Percentiles rank a stretch among this genome's conserved stretches.
Evolutionary conservation across 2,113 vertebrate species (phyloP).

Genomic region (Chiloscyllium plagiosum): DNA sequence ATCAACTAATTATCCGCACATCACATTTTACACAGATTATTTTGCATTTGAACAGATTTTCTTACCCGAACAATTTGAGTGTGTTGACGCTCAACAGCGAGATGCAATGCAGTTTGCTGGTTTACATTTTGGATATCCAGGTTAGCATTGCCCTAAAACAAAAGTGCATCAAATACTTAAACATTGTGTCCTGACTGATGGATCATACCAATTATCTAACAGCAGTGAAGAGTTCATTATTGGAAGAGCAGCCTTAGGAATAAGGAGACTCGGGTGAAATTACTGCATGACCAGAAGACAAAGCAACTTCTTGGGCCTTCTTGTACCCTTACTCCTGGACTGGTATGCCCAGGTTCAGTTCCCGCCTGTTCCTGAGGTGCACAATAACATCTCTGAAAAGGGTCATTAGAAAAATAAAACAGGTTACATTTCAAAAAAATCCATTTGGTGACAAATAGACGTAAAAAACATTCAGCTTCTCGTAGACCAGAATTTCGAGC

Average conservation of each 20-base stretch:
- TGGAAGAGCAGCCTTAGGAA: background rate
- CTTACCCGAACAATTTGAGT: constrained; percentile 96
- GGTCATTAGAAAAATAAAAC: too few relatives aligned
- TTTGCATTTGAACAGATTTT: background rate
- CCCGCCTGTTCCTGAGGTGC: too few relatives aligned
- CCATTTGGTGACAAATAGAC: too few relatives aligned
- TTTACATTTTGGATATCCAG: constrained; percentile 98
- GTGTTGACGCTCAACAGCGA: constrained; percentile 94
- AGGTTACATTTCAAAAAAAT: too few relatives aligned
- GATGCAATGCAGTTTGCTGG: constrained; percentile 92
- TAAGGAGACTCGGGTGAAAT: too few relatives aligned
- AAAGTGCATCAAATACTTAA: background rate
- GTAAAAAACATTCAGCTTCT: too few relatives aligned
- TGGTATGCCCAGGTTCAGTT: too few relatives aligned
- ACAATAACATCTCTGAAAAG: too few relatives aligned
- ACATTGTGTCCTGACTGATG: background rate
- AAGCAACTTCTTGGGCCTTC: background rate
- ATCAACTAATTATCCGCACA: background rate
- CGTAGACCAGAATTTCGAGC: background rate
- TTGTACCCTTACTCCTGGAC: too few relatives aligned
- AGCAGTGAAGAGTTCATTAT: background rate
- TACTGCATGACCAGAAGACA: background rate
- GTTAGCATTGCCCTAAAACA: constrained; percentile 81
- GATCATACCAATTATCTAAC: background rate
- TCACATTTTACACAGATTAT: background rate